phyloP scores from a whole-genome alignment of 2,888 invertebrate genomes.

The Hyposoter didymator region DNA sequence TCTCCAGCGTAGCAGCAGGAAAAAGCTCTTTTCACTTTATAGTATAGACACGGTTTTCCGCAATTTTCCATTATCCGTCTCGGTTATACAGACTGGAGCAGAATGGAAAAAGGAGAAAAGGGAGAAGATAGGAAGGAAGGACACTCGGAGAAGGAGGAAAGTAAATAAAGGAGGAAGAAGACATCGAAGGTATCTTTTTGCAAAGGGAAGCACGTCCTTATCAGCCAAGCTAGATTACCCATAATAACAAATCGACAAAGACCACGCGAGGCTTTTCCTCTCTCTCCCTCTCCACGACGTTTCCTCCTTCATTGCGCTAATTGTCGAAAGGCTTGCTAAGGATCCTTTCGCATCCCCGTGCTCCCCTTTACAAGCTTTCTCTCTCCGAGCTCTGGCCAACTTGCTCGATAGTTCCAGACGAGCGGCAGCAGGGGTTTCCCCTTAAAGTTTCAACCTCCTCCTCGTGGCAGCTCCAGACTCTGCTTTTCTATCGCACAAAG shows the following conservation, averaged over 20 bases:
- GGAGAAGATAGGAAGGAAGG: neutral
- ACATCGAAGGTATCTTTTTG: constrained; percentile 38
- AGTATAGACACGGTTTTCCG: constrained; percentile 4
- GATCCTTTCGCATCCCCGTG: constrained; percentile 2
- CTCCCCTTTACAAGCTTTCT: neutral
- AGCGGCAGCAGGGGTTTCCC: constrained; percentile 35
- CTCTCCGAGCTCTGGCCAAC: constrained; percentile 46
- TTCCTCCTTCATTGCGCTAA: constrained; percentile 48
- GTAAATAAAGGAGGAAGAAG: constrained; percentile 40
- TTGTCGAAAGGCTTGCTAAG: constrained; percentile 58
- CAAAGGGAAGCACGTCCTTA: constrained; percentile 61
- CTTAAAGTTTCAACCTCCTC: constrained; percentile 42
- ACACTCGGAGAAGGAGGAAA: constrained; percentile 5
- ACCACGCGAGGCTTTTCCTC: constrained; percentile 16
- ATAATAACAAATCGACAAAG: constrained; percentile 67
- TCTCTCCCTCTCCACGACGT: neutral
- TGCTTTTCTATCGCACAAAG: constrained; percentile 30
- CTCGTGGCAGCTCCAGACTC: constrained; percentile 1
- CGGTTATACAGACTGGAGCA: neutral
- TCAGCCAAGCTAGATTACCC: constrained; percentile 66
- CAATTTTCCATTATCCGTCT: constrained; percentile 35
- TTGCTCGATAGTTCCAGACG: constrained; percentile 64
- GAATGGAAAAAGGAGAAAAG: neutral
- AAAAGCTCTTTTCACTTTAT: constrained; percentile 16
- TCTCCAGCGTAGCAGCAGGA: neutral